Percentiles rank a stretch among this genome's conserved stretches.
phyloP scores from a whole-genome alignment of 2,888 invertebrate genomes.

The Diplolepis rosae region DNA sequence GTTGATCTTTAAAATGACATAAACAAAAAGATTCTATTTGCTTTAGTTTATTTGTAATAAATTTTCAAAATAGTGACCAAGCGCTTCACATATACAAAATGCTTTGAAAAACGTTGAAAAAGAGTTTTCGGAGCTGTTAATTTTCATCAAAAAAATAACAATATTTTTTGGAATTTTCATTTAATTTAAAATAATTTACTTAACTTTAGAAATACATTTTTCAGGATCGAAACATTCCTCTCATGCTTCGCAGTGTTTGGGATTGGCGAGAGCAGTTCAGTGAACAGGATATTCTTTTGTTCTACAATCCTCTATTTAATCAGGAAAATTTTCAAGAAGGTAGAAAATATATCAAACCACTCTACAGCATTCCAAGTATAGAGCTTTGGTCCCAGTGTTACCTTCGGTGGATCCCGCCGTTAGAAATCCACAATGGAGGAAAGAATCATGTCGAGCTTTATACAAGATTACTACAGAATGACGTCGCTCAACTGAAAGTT shows the following conservation, averaged over 20 bases:
- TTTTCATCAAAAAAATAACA: no score
- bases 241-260: slow-evolving; percentile 87
- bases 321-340: slow-evolving; percentile 57
- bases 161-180: no score
- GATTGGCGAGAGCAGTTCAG: slow-evolving; percentile 92
- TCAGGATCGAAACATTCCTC: slow-evolving; percentile 74
- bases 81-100: no score
- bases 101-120: no score
- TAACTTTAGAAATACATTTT: slow-evolving; percentile 77
- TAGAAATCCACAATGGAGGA: slow-evolving; percentile 86
- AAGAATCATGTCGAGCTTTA: slow-evolving; percentile 77
- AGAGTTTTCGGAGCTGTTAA: no score
- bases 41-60: no score
- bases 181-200: slow-evolving; percentile 89
- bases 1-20: no score
- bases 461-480: slow-evolving; percentile 74
- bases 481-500: slow-evolving; percentile 74
- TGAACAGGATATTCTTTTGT: slow-evolving; percentile 86
- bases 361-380: slow-evolving; percentile 76
- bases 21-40: no score
- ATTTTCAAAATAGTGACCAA: no score
- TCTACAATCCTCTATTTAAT: slow-evolving; percentile 88
- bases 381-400: slow-evolving; percentile 93
- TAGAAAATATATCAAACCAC: slow-evolving; percentile 72
- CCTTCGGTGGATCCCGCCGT: slow-evolving; percentile 89